phyloP scores from a whole-genome alignment of 1,140 invertebrate species.

The Prorops nasuta region DNA sequence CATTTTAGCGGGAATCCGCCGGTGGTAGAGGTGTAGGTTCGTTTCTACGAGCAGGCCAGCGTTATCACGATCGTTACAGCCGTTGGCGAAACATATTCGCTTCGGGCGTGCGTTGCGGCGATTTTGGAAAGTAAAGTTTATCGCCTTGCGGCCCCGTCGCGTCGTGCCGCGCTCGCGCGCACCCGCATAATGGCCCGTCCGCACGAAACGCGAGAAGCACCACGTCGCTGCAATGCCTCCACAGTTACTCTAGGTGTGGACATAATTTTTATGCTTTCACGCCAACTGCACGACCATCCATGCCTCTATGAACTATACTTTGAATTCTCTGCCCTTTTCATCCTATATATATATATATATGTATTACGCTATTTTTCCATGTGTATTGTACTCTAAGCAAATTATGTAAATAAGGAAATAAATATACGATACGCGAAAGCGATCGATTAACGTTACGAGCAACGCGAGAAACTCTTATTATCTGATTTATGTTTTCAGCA shows the following conservation, averaged over 20 bases:
- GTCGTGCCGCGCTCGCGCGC: slow-evolving; percentile 1
- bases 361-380: too few species aligned
- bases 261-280: slow-evolving; percentile 32
- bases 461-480: too few species aligned
- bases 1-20: slow-evolving; percentile 19
- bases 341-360: too few species aligned
- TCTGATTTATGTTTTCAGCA: too few species aligned
- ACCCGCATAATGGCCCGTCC: slow-evolving; percentile 25
- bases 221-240: slow-evolving; percentile 13
- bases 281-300: too few species aligned
- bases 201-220: slow-evolving; percentile 28
- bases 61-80: slow-evolving; percentile 32
- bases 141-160: slow-evolving; percentile 21
- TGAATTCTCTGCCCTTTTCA: too few species aligned
- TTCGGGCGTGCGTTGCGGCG: slow-evolving; percentile 19
- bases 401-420: too few species aligned
- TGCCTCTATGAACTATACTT: too few species aligned
- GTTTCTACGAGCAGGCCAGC: slow-evolving; percentile 25
- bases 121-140: slow-evolving; percentile 37
- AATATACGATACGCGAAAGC: too few species aligned
- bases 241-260: slow-evolving; percentile 16
- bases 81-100: slow-evolving; percentile 9
- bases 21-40: slow-evolving; percentile 23
- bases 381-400: too few species aligned
- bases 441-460: too few species aligned